phyloP scores from a whole-genome alignment of 2,113 vertebrate species.

The Ciconia maguari region DNA sequence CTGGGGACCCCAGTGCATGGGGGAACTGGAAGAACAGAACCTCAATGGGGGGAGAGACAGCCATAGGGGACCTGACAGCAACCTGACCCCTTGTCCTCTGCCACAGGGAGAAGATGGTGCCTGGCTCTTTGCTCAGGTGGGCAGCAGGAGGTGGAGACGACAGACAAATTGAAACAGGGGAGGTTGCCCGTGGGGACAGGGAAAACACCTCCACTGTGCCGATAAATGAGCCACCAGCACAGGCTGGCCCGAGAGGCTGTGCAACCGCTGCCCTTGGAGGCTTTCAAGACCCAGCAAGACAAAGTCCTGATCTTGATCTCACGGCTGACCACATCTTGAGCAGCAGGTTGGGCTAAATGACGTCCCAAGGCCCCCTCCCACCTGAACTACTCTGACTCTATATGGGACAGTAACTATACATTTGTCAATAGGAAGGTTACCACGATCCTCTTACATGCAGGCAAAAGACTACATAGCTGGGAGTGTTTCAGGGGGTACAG shows the following conservation, averaged over 20 bases:
- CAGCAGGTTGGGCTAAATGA: neutral
- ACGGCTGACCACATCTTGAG: neutral
- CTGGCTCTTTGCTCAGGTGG: neutral
- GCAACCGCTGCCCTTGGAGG: neutral
- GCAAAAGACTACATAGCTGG: neutral
- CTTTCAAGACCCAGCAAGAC: neutral
- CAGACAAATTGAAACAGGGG: neutral
- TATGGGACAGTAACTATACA: neutral
- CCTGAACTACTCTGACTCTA: neutral
- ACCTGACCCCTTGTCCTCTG: neutral
- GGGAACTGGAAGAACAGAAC: neutral
- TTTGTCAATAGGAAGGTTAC: neutral
- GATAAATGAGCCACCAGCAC: neutral
- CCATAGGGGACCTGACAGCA: neutral
- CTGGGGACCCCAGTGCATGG: neutral
- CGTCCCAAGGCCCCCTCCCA: neutral
- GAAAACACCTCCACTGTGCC: neutral
- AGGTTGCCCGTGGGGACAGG: neutral
- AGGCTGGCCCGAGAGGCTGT: neutral
- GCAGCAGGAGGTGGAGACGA: neutral
- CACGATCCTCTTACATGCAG: neutral
- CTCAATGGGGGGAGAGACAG: rapidly evolving
- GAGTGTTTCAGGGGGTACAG: neutral
- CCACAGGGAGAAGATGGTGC: neutral
- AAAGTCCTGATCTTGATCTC: neutral